Evolutionary conservation across 2,113 vertebrate genomes (phyloP).

Genomic region (Rhodinocichla rosea): DNA sequence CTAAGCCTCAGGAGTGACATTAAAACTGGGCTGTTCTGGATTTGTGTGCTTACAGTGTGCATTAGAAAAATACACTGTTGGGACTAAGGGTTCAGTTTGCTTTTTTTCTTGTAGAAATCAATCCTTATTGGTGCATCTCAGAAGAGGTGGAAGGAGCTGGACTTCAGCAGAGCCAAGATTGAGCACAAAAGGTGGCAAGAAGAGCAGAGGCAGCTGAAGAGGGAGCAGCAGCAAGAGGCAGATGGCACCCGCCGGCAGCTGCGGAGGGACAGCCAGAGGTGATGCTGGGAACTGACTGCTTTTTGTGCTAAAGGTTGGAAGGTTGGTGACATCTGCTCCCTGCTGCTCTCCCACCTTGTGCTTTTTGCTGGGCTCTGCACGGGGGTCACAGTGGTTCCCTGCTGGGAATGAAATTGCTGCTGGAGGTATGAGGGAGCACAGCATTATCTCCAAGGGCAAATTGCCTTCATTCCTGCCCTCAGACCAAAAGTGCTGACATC

Average conservation of each 20-base stretch:
- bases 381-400: background rate
- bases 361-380: background rate
- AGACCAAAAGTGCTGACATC: background rate
- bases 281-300: background rate
- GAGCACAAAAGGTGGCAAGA: conserved; percentile 12
- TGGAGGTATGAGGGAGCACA: background rate
- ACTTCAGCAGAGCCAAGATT: background rate
- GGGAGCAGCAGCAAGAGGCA: conserved; percentile 19
- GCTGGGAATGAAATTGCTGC: background rate
- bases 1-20: background rate
- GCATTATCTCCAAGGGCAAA: background rate
- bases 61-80: background rate
- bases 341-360: background rate
- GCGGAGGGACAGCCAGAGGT: conserved; percentile 29
- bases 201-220: conserved; percentile 28
- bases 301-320: background rate
- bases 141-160: background rate
- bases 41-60: background rate
- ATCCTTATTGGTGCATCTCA: background rate
- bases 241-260: background rate
- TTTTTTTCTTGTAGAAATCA: background rate
- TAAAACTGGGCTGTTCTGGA: background rate
- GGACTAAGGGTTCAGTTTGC: background rate
- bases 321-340: background rate
- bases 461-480: background rate